Evolutionary conservation across 2,113 vertebrate genomes (phyloP).

Genomic region (Gavia stellata): DNA sequence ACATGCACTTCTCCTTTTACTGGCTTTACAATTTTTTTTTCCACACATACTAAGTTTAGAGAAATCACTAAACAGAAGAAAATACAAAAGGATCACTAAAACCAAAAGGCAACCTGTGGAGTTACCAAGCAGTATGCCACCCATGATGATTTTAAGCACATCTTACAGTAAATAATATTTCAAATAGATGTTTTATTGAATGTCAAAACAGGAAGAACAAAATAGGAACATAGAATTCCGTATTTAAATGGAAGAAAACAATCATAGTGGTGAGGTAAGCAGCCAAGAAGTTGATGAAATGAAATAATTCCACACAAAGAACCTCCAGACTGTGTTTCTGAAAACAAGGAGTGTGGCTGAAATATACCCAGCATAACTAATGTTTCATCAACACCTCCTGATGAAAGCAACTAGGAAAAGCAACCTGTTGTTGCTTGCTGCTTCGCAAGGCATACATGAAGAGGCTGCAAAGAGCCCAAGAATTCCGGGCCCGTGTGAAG

Average conservation of each 20-base stretch:
- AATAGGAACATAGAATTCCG: neutral
- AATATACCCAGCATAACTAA: neutral
- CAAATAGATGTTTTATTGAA: neutral
- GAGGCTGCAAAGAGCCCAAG: neutral
- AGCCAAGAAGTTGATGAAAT: neutral
- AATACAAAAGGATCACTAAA: neutral
- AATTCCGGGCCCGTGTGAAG: neutral
- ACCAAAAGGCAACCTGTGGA: neutral
- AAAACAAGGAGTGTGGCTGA: neutral
- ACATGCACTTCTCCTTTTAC: neutral
- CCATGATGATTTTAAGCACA: rapidly evolving
- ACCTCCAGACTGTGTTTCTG: neutral
- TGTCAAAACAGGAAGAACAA: neutral
- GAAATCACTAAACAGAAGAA: neutral
- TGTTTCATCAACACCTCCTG: neutral
- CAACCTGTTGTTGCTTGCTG: constrained; percentile 2
- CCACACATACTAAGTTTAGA: too few species aligned
- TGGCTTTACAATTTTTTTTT: neutral
- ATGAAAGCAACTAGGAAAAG: neutral
- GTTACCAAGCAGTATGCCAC: neutral
- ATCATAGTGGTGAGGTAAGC: rapidly evolving
- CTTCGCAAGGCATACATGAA: neutral
- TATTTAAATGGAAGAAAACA: neutral
- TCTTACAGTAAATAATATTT: neutral
- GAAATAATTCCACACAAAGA: neutral